These are phyloP conservation scores for Daboia siamensis DNA, from an alignment of 2,113 vertebrate genomes.

Conservation along the genomic window DNA sequence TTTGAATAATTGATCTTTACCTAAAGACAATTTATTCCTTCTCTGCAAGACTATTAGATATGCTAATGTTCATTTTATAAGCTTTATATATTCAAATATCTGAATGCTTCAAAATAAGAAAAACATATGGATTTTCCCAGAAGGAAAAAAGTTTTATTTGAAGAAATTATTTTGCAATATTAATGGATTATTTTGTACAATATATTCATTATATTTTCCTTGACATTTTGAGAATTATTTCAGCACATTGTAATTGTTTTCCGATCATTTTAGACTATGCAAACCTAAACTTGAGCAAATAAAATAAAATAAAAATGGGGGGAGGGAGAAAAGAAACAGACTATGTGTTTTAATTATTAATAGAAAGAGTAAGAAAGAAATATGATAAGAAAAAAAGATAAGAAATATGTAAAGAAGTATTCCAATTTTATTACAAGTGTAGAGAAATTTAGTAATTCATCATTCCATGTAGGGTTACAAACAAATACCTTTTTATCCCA, in stretches of 20 bases:
- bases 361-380: not conserved
- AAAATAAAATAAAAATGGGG: not conserved
- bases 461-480: not conserved
- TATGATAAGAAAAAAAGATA: not conserved
- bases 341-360: not conserved
- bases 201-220: not conserved
- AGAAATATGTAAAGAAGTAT: not conserved
- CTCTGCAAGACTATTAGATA: not conserved
- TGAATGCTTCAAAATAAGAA: not conserved
- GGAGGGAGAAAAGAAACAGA: not conserved
- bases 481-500: not conserved
- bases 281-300: not conserved
- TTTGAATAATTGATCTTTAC: not conserved
- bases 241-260: not conserved
- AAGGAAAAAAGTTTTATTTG: not conserved
- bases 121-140: not conserved
- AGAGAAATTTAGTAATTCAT: not conserved
- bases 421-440: not conserved
- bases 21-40: not conserved
- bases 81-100: not conserved
- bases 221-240: not conserved
- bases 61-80: not conserved
- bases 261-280: not conserved
- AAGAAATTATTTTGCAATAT: not conserved
- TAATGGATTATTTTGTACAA: not conserved